Evolutionary conservation across 2,113 vertebrate species (phyloP).

Genomic region (Cichladusa arquata): DNA sequence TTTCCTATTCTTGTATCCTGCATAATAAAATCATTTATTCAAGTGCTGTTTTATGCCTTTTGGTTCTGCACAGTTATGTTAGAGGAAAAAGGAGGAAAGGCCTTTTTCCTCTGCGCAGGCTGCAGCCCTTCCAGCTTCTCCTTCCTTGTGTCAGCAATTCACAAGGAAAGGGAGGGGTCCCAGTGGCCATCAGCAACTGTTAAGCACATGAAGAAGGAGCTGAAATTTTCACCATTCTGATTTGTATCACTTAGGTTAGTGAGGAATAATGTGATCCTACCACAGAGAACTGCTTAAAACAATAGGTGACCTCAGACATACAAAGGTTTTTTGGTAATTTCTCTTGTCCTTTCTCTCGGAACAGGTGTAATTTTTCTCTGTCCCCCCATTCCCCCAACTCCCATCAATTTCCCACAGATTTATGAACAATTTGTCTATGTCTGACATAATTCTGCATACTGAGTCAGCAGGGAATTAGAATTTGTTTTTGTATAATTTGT

Average conservation of each 20-base stretch:
- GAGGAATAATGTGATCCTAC: background rate
- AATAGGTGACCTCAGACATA: background rate
- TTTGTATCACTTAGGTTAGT: background rate
- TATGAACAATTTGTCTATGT: background rate
- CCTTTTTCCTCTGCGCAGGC: background rate
- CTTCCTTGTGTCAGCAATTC: background rate
- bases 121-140: background rate
- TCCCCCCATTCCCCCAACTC: fast-evolving
- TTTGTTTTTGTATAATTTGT: background rate
- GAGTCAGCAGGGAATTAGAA: background rate
- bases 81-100: background rate
- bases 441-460: background rate
- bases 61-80: background rate
- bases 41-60: background rate
- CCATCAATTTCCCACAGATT: background rate
- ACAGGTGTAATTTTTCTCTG: background rate
- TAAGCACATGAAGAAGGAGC: background rate
- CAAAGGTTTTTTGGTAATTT: background rate
- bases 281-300: background rate
- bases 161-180: background rate
- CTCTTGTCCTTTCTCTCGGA: background rate
- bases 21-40: slow-evolving; percentile 23
- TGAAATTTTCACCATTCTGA: background rate
- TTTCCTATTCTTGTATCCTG: slow-evolving; percentile 49
- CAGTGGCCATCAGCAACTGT: background rate